Base-by-base conservation (phyloP, 2,113 vertebrate genomes). In the Perca flavescens region DNA sequence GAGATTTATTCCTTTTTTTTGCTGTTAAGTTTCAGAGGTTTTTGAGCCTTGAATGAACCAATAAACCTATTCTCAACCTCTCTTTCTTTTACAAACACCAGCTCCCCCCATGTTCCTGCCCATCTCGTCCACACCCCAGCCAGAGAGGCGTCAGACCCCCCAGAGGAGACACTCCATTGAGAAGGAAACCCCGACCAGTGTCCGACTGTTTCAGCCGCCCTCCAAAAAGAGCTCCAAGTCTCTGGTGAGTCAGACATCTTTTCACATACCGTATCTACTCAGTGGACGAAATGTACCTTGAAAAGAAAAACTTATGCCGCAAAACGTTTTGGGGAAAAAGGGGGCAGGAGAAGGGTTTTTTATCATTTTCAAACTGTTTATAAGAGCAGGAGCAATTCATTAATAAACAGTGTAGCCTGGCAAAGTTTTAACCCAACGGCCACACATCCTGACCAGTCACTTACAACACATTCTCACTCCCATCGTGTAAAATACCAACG, bases 131-230 rank as follows among this genome's bases (percentile, higher is more conserved):
- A 99, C 98, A 1, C 98, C 98, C 0, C 98, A 99, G 92, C 98
- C 98, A 0, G 98, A 99, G 95, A 96, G 97, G 87, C 95, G 97
- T 53, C 95, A 97, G 91, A 93, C 96, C 1, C 95, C 97, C 1
- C 98, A 97, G 93, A 96, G 98, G 78, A 95, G 98, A 67, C 98
- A 99, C 93, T 99, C 98, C 86, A 99, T 99, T 28, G 98, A 99
- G 90, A 99, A 99, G 91, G 98, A 99, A 90, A 99, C 97, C 0
- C 98, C 98, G 66, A 99, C 98, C 34, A 98, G 96, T 0, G 97
- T 99, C 72, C 96, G 97, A 46, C 97, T 95, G 80, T 99, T 99
- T 86, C 91, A 96, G 86, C 97, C 97, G 0, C 97, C 97, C 1
- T 96, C 96, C 79, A 96, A 96, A 90, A 96, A 98, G 91, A 98